Conservation (phyloP, 64 coral and sea anemone genomes). For the Porites lutea region DNA sequence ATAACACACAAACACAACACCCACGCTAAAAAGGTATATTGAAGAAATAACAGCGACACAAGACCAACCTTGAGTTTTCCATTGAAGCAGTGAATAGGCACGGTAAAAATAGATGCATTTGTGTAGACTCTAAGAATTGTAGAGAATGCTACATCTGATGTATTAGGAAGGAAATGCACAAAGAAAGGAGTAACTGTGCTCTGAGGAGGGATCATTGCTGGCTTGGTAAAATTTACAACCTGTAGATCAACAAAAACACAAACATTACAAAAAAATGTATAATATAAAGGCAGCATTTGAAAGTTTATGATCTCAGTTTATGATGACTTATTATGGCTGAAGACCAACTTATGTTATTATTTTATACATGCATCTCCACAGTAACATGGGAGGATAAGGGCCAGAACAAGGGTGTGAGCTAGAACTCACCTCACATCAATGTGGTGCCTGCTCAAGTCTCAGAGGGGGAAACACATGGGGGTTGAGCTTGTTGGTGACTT, state of each 20-base stretch:
- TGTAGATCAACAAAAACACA: conserved; percentile 28
- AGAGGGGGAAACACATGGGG: too few relatives aligned
- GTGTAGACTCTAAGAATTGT: conserved; percentile 98
- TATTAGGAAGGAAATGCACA: conserved; percentile 92
- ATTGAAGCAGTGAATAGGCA: conserved; percentile 97
- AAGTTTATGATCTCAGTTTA: too few relatives aligned
- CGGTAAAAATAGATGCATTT: conserved; percentile 99
- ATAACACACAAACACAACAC: too few relatives aligned
- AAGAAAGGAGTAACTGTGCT: conserved; percentile 83
- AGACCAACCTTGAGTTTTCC: conserved; percentile 89
- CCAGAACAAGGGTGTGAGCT: too few relatives aligned
- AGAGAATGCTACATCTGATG: conserved; percentile 73
- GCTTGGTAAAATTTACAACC: conserved; percentile 97
- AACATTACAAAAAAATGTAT: neutral
- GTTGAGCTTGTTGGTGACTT: too few relatives aligned
- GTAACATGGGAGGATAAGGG: too few relatives aligned
- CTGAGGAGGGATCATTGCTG: conserved; percentile 85
- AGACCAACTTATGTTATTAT: too few relatives aligned
- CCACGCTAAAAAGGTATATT: too few relatives aligned
- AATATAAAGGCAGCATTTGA: neutral
- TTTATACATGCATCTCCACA: too few relatives aligned
- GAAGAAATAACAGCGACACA: neutral
- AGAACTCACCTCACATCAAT: too few relatives aligned
- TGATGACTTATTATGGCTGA: too few relatives aligned
- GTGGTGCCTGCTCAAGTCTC: too few relatives aligned